Evolutionary conservation across 2,797 vertebrate species (phyloP).

Genomic region (Craterocephalus amniculus): DNA sequence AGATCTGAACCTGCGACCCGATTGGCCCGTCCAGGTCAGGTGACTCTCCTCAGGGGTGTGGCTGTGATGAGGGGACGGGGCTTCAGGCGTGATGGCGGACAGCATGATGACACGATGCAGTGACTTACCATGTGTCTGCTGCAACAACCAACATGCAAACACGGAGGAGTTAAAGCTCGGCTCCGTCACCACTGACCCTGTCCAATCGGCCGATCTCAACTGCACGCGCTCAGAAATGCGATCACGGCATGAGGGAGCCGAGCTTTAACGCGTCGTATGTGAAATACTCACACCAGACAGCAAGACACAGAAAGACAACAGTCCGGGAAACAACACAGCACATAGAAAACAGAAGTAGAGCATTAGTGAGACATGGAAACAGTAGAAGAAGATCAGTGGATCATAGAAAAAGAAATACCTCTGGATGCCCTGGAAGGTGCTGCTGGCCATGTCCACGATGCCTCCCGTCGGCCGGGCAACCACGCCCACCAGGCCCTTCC

Average conservation of each 20-base stretch:
- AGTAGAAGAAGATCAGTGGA: conserved; percentile 47
- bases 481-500: conserved; percentile 94
- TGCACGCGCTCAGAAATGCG: background rate
- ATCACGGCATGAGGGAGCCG: conserved; percentile 34
- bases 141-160: conserved; percentile 58
- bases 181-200: conserved; percentile 15
- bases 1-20: too few relatives aligned
- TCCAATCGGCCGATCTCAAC: background rate
- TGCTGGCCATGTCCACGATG: conserved; percentile 98
- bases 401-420: conserved; percentile 85
- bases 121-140: conserved; percentile 68
- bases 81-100: conserved; percentile 48
- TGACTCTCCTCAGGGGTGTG: conserved; percentile 39
- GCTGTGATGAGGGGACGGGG: conserved; percentile 14
- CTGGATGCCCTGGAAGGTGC: conserved; percentile 97
- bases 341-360: conserved; percentile 73
- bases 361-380: conserved; percentile 78
- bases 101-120: conserved; percentile 72
- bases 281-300: conserved; percentile 74
- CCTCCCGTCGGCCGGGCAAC: conserved; percentile 94
- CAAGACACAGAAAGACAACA: conserved; percentile 51
- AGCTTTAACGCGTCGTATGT: conserved; percentile 38
- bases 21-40: background rate
- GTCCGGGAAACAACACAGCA: conserved; percentile 61
- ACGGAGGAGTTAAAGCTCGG: conserved; percentile 30